These are phyloP conservation scores for Stichopus horrens DNA, from an alignment of 53 echinoderm and acorn worm species.

Conservation along the genomic window DNA sequence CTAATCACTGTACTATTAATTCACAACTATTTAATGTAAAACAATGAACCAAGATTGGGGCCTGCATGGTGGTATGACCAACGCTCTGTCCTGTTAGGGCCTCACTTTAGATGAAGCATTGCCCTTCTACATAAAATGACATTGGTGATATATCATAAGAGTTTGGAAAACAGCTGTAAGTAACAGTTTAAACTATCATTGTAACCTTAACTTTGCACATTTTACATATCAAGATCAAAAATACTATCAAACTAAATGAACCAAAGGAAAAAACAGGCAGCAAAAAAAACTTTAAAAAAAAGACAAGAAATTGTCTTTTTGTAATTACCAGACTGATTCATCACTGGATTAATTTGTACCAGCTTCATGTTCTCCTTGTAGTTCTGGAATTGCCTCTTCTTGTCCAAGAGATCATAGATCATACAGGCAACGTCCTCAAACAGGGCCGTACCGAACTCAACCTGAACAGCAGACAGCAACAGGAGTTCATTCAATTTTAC, in stretches of 20 bases:
- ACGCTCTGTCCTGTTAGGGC: too few species aligned
- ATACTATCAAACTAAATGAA: neutral
- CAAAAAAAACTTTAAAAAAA: neutral
- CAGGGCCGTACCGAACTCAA: constrained; percentile 87
- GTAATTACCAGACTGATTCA: neutral
- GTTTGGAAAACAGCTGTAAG: too few species aligned
- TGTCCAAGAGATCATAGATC: constrained; percentile 94
- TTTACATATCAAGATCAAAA: too few species aligned
- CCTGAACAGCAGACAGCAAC: constrained; percentile 49
- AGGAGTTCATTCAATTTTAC: neutral
- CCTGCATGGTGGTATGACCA: too few species aligned
- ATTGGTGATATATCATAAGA: too few species aligned
- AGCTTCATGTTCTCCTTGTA: constrained; percentile 93
- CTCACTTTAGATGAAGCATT: too few species aligned
- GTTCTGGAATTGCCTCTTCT: constrained; percentile 78
- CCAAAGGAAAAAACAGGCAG: neutral
- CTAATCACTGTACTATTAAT: too few species aligned
- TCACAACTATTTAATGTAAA: too few species aligned
- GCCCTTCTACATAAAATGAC: too few species aligned
- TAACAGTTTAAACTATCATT: too few species aligned
- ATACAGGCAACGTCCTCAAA: constrained; percentile 96
- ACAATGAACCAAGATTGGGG: too few species aligned
- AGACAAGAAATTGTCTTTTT: neutral
- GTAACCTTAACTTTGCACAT: too few species aligned
- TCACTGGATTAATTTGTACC: constrained; percentile 57